Conservation (phyloP, 2,888 invertebrate species). For the Tinea semifulvella region DNA sequence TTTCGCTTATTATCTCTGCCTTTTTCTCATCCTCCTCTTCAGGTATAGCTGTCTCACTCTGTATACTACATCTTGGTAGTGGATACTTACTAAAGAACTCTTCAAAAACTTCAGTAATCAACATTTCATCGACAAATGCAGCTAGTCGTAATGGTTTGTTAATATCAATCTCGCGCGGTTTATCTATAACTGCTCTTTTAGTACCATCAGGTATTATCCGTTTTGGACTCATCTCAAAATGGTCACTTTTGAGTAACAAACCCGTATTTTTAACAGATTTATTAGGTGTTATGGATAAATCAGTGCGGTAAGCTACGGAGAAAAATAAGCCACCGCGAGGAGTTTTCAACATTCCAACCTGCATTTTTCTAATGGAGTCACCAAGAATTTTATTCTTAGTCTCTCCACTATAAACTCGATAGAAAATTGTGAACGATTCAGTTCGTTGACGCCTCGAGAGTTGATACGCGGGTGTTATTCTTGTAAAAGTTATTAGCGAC, state of each 20-base stretch:
- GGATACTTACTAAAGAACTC: constrained; percentile 48
- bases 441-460: constrained; percentile 87
- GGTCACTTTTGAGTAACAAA: constrained; percentile 91
- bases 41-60: constrained; percentile 19
- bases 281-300: constrained; percentile 91
- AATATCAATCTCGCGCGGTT: constrained; percentile 63
- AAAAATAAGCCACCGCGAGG: constrained; percentile 87
- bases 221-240: constrained; percentile 83
- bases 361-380: constrained; percentile 81
- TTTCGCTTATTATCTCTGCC: background rate
- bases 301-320: constrained; percentile 87
- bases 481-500: constrained; percentile 87
- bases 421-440: constrained; percentile 91
- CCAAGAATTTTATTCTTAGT: constrained; percentile 79
- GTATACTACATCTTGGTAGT: constrained; percentile 41
- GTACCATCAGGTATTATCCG: constrained; percentile 69
- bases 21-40: constrained; percentile 26
- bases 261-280: constrained; percentile 73
- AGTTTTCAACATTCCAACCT: constrained; percentile 88
- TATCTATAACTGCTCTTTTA: constrained; percentile 61
- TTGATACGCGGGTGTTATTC: constrained; percentile 94
- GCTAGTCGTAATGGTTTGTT: constrained; percentile 78
- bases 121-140: constrained; percentile 73
- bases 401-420: constrained; percentile 84
- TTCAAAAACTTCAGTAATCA: constrained; percentile 38